phyloP scores from a whole-genome alignment of 2,888 invertebrate species.

The Sarcophaga subvicina region DNA sequence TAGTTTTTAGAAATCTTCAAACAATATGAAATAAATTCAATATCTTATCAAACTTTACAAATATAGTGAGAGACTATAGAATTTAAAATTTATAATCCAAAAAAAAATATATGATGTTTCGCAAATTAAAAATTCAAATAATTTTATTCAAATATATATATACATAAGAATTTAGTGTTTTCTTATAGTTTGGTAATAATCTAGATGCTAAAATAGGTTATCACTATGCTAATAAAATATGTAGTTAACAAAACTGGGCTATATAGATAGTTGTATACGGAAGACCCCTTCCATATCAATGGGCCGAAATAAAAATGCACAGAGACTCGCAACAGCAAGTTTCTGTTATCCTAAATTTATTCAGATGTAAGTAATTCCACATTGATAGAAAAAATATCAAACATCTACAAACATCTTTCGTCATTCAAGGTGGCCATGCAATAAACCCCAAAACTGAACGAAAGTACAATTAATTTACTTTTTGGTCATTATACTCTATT shows the following conservation, averaged over 20 bases:
- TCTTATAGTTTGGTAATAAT: background rate
- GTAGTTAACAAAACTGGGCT: background rate
- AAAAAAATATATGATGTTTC: background rate
- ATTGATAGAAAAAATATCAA: background rate
- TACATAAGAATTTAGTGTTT: too few relatives aligned
- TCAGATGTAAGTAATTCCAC: background rate
- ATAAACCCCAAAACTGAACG: background rate
- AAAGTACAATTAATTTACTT: background rate
- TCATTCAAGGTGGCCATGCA: background rate
- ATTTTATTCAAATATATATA: background rate
- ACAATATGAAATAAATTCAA: too few relatives aligned
- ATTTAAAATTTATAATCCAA: too few relatives aligned
- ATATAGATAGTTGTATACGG: background rate
- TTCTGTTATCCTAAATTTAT: constrained; percentile 14
- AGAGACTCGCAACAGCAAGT: constrained; percentile 2
- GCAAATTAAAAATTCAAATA: background rate
- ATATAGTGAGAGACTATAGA: background rate
- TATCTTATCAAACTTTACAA: background rate
- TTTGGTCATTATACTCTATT: background rate
- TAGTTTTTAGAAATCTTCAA: too few relatives aligned
- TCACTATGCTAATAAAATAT: too few relatives aligned
- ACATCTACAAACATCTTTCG: background rate
- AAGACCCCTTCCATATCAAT: background rate
- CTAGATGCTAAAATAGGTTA: background rate
- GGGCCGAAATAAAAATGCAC: background rate